phyloP scores from a whole-genome alignment of 2,797 vertebrate genomes.

The Molothrus ater region DNA sequence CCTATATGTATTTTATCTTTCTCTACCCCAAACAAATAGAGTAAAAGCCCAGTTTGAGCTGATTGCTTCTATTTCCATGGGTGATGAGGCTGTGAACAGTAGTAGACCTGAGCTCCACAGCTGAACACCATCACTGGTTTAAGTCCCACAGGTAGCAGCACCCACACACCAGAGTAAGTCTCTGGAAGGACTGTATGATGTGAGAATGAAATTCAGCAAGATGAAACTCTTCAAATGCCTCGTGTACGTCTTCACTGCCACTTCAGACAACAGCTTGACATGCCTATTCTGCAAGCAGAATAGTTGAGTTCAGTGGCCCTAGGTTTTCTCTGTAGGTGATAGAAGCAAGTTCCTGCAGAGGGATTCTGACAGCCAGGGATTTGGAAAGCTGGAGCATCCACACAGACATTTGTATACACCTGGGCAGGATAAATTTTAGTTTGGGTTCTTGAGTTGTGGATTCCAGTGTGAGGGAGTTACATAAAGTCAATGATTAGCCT shows the following conservation, averaged over 20 bases:
- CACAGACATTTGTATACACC: not conserved
- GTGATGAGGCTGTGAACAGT: not conserved
- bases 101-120: not conserved
- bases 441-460: not conserved
- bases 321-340: not conserved
- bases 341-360: not conserved
- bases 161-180: not conserved
- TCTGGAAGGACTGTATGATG: not conserved
- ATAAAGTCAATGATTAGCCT: not conserved
- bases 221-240: not conserved
- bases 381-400: not conserved
- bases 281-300: not conserved
- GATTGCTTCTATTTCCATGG: not conserved
- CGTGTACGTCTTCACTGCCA: not conserved
- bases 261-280: not conserved
- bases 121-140: not conserved
- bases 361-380: not conserved
- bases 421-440: not conserved
- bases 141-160: not conserved
- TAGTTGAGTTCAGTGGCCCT: not conserved
- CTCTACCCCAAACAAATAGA: not conserved
- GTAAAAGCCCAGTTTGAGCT: not conserved
- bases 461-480: not conserved
- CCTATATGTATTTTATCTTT: not conserved
- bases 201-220: not conserved